Evolutionary conservation across 1,140 invertebrate genomes (phyloP).

Genomic region (Drosophila parabipectinata): DNA sequence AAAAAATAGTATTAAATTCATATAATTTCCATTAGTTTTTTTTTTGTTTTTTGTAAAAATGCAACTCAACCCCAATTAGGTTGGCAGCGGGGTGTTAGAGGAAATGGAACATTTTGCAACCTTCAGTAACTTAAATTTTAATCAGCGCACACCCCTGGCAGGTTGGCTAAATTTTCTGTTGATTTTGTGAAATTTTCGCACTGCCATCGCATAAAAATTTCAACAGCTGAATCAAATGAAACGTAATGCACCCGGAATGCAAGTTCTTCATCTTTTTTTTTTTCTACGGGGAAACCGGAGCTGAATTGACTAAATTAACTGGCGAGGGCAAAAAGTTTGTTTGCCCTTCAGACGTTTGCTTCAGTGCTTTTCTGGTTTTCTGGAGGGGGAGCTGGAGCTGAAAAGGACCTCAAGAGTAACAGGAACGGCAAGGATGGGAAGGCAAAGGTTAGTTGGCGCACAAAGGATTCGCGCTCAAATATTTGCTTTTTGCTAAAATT

Average conservation of each 20-base stretch:
- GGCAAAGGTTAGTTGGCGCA: conserved; percentile 62
- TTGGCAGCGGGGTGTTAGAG: background rate
- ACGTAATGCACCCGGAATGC: conserved; percentile 61
- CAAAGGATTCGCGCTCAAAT: conserved; percentile 77
- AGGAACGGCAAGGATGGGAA: background rate
- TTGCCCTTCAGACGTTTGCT: conserved; percentile 68
- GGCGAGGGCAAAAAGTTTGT: conserved; percentile 68
- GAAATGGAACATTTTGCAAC: conserved; percentile 8
- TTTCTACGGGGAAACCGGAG: conserved; percentile 5
- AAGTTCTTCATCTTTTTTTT: conserved; percentile 10
- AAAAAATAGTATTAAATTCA: background rate
- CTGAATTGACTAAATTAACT: conserved; percentile 81
- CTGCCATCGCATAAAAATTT: conserved; percentile 51
- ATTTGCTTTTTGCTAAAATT: conserved; percentile 75
- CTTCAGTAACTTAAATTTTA: conserved; percentile 58
- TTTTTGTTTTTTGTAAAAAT: conserved; percentile 2
- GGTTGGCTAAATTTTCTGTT: conserved; percentile 63
- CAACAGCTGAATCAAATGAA: conserved; percentile 62
- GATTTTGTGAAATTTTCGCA: conserved; percentile 62
- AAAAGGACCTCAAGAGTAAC: background rate
- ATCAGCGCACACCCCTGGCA: conserved; percentile 46
- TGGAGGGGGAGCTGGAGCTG: background rate
- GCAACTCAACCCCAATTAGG: conserved; percentile 6
- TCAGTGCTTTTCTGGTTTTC: conserved; percentile 37
- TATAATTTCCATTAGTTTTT: conserved; percentile 10